Evolutionary conservation across 1,140 invertebrate genomes (phyloP), one percentile per base, ranked within the genome.

Genomic region (Caenorhabditis inopinata): DNA sequence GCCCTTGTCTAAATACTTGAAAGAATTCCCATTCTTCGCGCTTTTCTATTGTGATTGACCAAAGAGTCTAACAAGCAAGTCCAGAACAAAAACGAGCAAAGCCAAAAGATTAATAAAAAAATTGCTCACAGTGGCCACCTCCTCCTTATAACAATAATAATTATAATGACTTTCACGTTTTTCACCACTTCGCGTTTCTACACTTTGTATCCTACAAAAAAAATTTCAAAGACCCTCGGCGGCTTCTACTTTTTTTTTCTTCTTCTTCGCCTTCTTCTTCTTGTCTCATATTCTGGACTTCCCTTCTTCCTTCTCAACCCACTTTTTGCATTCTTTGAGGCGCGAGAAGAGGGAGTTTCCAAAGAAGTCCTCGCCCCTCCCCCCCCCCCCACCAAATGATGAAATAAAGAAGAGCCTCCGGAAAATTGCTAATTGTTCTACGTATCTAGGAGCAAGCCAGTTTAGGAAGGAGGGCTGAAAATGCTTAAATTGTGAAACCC

Each of bases 111-210:
- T 68, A 68, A 68, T 68, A 18, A 18, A 38, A 68, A 35, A 68
- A 68, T 68, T 42, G 58, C 38, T 68, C 58, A 21, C 1, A 27
- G 9, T 5, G 21, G 6, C 18, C 21, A 7, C 11, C 11, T 6
- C 53, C 9, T n/a, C 58, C 58, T 68, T 38, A 68, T 38, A 68
- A n/a, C n/a, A n/a, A n/a, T n/a, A n/a, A n/a, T n/a, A n/a, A n/a
- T n/a, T n/a, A 68, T 68, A 68, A 68, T 68, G 58, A 68, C 58
- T 68, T 42, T 42, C 58, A 68, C 58, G 58, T 68, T 68, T 68
- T 68, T 68, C 29, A 16, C 27, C 21, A 38, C 58, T 21, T 27
- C 38, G 5, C 32, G 25, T n/a, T n/a, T n/a, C n/a, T n/a, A n/a
- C n/a, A n/a, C n/a, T n/a, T n/a, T n/a, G n/a, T n/a, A n/a, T n/a